Percentiles rank a stretch among this genome's conserved stretches.
These are phyloP conservation scores for Brachionus rotundiformis DNA, from an alignment of 1,140 invertebrate genomes.

Conservation along the genomic window DNA sequence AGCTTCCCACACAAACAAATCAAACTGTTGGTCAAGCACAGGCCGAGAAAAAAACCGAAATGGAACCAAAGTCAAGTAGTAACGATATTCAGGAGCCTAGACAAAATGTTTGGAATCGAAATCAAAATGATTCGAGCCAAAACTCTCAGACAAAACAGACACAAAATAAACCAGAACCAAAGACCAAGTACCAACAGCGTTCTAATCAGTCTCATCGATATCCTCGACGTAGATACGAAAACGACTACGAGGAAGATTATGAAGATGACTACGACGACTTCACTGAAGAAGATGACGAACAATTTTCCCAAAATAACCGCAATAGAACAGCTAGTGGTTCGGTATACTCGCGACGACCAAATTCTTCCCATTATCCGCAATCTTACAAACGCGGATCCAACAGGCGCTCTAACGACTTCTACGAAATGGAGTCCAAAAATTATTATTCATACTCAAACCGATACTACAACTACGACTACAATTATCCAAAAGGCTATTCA, in stretches of 20 bases:
- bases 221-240: not conserved
- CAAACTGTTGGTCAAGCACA: not conserved
- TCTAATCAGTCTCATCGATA: not conserved
- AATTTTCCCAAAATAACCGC: not conserved
- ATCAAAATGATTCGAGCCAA: not conserved
- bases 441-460: not conserved
- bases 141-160: not conserved
- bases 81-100: not conserved
- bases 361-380: not conserved
- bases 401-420: not conserved
- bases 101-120: not conserved
- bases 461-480: constrained; percentile 10
- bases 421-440: not conserved
- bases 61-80: not conserved
- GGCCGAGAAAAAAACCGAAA: not conserved
- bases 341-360: not conserved
- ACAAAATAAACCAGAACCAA: not conserved
- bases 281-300: constrained; percentile 13
- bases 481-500: not conserved
- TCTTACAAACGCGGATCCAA: not conserved
- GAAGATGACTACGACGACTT: constrained; percentile 15
- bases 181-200: not conserved
- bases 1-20: not conserved
- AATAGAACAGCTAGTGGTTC: not conserved
- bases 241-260: not conserved